Evolutionary conservation across 2,113 vertebrate species (phyloP).

Genomic region (Phasianus colchicus): DNA sequence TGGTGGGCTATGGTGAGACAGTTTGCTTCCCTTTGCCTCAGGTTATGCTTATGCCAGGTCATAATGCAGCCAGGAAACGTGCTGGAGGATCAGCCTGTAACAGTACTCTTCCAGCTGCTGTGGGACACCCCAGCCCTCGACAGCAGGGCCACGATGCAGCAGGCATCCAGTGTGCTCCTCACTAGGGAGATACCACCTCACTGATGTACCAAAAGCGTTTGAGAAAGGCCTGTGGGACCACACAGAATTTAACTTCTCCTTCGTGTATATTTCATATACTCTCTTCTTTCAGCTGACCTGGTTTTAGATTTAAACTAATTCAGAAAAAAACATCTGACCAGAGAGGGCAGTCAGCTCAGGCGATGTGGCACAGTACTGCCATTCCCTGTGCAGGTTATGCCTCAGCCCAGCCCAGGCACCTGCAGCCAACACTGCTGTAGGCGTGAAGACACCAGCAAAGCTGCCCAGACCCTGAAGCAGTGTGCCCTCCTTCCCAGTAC

Average conservation of each 20-base stretch:
- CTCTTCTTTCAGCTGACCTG: neutral
- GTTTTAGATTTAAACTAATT: neutral
- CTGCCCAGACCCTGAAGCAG: neutral
- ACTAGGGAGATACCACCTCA: neutral
- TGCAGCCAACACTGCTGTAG: accelerated
- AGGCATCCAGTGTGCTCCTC: accelerated
- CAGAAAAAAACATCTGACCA: no score
- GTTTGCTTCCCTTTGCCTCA: neutral
- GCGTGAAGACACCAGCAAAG: neutral
- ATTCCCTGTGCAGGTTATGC: neutral
- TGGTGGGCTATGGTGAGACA: neutral
- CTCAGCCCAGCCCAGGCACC: accelerated
- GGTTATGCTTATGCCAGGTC: neutral
- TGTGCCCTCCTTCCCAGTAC: accelerated
- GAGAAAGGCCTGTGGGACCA: neutral
- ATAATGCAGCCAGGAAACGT: neutral
- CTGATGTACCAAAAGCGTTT: neutral
- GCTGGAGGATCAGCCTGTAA: neutral
- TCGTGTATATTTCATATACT: neutral
- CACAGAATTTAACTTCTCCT: neutral
- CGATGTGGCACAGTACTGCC: neutral
- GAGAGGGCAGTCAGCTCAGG: no score
- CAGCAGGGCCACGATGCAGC: accelerated
- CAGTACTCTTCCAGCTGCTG: neutral
- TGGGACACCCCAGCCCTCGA: neutral